These are phyloP conservation scores for Ginglymostoma cirratum DNA, from an alignment of 2,113 vertebrate species.

Conservation along the genomic window DNA sequence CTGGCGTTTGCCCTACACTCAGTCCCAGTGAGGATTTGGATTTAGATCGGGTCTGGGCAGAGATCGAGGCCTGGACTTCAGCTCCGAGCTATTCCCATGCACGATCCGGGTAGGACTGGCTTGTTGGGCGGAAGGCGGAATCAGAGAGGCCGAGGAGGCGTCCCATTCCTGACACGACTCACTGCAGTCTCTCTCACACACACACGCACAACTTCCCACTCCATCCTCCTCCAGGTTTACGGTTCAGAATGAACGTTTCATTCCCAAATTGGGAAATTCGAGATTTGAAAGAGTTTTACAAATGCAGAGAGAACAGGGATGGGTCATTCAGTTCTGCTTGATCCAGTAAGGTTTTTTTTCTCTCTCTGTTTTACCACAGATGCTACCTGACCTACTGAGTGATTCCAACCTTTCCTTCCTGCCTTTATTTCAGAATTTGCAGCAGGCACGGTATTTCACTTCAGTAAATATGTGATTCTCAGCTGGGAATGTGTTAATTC, in stretches of 20 bases:
- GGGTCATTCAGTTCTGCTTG: background rate
- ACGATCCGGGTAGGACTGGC: background rate
- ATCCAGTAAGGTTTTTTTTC: too few relatives aligned
- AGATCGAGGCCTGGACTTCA: background rate
- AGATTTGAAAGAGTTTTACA: background rate
- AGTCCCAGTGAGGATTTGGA: background rate
- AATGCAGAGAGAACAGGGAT: too few relatives aligned
- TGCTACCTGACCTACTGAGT: background rate
- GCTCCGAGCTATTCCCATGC: background rate
- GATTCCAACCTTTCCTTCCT: background rate
- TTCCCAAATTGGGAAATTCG: background rate
- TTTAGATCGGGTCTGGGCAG: too few relatives aligned
- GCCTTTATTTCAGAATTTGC: background rate
- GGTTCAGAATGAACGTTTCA: background rate
- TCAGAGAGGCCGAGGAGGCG: background rate
- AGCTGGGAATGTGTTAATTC: background rate
- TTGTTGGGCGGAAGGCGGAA: background rate
- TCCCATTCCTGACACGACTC: background rate
- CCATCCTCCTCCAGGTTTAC: too few relatives aligned
- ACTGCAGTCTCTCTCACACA: background rate
- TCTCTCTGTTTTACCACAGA: background rate
- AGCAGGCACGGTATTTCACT: background rate
- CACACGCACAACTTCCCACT: too few relatives aligned
- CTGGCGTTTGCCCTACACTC: background rate
- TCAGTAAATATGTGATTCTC: background rate